Evolutionary conservation across 2,888 invertebrate species (phyloP).

Genomic region (Microctonus hyperodae): DNA sequence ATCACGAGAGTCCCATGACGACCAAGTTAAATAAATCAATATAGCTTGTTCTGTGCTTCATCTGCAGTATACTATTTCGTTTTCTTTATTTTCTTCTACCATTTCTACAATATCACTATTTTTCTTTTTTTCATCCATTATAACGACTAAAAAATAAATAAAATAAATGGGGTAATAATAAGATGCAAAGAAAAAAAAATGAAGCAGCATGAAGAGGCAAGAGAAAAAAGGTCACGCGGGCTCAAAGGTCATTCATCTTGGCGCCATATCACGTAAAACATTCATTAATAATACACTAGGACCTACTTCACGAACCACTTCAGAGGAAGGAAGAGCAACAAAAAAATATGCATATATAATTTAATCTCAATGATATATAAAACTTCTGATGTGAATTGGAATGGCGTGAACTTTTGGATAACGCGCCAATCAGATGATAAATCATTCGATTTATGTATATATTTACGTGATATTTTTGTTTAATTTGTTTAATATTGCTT

Average conservation of each 20-base stretch:
- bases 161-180: background rate
- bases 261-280: conserved; percentile 39
- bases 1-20: conserved; percentile 50
- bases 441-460: background rate
- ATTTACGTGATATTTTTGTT: background rate
- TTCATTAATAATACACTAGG: background rate
- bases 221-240: conserved; percentile 14
- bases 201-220: conserved; percentile 4
- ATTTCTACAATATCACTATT: conserved; percentile 7
- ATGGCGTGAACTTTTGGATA: conserved; percentile 16
- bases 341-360: background rate
- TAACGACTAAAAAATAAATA: background rate
- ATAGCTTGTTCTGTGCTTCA: conserved; percentile 27
- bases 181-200: background rate
- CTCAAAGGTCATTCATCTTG: conserved; percentile 40
- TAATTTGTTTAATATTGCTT: too few relatives aligned
- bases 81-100: conserved; percentile 40
- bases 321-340: background rate
- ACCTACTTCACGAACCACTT: conserved; percentile 1
- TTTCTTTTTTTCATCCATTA: conserved; percentile 11
- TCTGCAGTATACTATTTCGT: conserved; percentile 24
- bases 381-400: background rate
- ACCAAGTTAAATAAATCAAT: conserved; percentile 58
- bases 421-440: background rate
- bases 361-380: background rate